Percentiles rank a stretch among this genome's conserved stretches.
Conservation (phyloP, 2,113 vertebrate species). For the Opisthocomus hoazin region DNA sequence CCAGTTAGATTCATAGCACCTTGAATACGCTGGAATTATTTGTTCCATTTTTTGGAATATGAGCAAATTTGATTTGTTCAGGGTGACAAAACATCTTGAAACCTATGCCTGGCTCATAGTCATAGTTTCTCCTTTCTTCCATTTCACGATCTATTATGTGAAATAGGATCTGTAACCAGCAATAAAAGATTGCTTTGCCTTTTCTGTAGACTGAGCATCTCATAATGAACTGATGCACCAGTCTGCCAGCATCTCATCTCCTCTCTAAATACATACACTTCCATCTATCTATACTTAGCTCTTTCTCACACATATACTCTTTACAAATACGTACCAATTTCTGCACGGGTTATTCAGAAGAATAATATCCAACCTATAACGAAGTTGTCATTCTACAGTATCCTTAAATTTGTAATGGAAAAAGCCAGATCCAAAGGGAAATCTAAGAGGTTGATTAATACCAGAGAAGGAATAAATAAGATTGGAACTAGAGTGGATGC, state of each 20-base stretch:
- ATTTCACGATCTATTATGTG: background rate
- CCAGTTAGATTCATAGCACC: background rate
- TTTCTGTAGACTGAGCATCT: background rate
- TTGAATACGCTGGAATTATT: background rate
- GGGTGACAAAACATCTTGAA: background rate
- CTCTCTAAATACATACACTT: background rate
- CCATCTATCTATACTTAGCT: background rate
- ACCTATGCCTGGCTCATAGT: background rate
- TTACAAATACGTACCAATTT: background rate
- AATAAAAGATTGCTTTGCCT: background rate
- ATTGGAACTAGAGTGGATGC: slow-evolving; percentile 41
- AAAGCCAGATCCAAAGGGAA: slow-evolving; percentile 23
- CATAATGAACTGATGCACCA: background rate
- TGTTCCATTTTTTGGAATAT: background rate
- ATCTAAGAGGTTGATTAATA: slow-evolving; percentile 40
- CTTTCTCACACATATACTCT: background rate
- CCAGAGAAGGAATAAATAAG: slow-evolving; percentile 51
- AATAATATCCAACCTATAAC: background rate
- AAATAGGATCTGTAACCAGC: background rate
- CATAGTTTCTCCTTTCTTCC: background rate
- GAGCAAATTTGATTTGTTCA: background rate
- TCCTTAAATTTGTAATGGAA: slow-evolving; percentile 42
- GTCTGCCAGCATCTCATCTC: background rate
- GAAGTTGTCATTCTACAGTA: background rate
- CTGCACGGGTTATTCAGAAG: background rate